phyloP scores from a whole-genome alignment of 1,140 invertebrate species.

The Cotesia chilonis region DNA sequence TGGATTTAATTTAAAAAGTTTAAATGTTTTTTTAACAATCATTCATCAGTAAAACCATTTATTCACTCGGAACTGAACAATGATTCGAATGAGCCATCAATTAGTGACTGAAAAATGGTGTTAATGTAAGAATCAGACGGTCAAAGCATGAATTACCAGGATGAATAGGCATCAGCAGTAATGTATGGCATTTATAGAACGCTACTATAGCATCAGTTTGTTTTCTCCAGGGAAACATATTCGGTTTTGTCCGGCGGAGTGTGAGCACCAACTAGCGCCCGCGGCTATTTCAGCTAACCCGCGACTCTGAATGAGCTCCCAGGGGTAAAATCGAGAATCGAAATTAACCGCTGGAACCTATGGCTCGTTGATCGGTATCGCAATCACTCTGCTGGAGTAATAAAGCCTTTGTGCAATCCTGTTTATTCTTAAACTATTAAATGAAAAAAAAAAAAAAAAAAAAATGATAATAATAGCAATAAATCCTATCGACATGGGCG shows the following conservation, averaged over 20 bases:
- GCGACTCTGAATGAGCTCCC: constrained; percentile 23
- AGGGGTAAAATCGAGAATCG: constrained; percentile 21
- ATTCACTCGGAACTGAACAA: no score
- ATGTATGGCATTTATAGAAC: constrained; percentile 2
- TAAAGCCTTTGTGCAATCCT: constrained; percentile 3
- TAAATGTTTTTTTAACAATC: no score
- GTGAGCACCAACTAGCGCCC: constrained; percentile 23
- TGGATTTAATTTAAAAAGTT: no score
- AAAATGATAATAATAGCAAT: no score
- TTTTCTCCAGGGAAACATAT: constrained; percentile 35
- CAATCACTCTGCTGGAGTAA: constrained; percentile 24
- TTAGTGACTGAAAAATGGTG: no score
- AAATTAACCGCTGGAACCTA: constrained; percentile 25
- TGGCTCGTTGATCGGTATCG: constrained; percentile 22
- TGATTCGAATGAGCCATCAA: no score
- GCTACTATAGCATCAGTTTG: constrained; percentile 22
- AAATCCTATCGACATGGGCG: neutral
- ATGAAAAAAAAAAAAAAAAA: no score
- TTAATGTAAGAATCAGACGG: neutral
- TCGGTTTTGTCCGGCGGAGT: constrained; percentile 25
- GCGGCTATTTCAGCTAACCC: constrained; percentile 13
- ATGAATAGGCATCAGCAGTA: neutral
- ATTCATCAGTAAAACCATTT: no score
- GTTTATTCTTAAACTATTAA: no score
- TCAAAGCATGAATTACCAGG: constrained; percentile 15